Conservation (phyloP, 2,797 vertebrate genomes). For the Microtus obscurus region DNA sequence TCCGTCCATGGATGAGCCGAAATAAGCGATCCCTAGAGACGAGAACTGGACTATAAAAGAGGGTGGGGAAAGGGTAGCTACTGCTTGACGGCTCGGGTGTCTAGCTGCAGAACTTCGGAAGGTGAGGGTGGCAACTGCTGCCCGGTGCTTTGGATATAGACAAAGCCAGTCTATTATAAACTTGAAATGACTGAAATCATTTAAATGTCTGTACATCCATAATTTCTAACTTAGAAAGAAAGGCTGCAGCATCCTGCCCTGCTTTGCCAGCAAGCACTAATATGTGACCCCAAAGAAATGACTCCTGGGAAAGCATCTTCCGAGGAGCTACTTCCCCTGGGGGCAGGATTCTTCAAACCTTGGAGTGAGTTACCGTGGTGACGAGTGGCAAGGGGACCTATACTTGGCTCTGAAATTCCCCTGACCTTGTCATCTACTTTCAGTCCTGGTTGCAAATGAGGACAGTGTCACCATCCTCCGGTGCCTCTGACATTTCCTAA, state of each 20-base stretch:
- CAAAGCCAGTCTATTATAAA: not conserved
- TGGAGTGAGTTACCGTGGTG: conserved; percentile 9
- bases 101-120: not conserved
- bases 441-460: conserved; percentile 20
- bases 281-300: conserved; percentile 19
- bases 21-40: not conserved
- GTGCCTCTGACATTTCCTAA: not conserved
- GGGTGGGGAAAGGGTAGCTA: not conserved
- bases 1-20: not conserved
- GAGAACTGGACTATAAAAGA: not conserved
- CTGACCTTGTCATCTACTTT: conserved; percentile 63
- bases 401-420: conserved; percentile 51
- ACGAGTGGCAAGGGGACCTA: not conserved
- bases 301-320: not conserved
- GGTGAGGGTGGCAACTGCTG: not conserved
- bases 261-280: not conserved
- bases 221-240: not conserved
- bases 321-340: not conserved
- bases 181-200: conserved; percentile 4
- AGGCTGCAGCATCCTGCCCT: not conserved
- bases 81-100: not conserved
- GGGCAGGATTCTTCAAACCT: conserved; percentile 22
- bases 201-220: not conserved
- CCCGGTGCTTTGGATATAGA: not conserved
- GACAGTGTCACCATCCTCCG: conserved; percentile 26